phyloP scores from a whole-genome alignment of 2,888 invertebrate species.

The Synanthedon andrenaeformis region DNA sequence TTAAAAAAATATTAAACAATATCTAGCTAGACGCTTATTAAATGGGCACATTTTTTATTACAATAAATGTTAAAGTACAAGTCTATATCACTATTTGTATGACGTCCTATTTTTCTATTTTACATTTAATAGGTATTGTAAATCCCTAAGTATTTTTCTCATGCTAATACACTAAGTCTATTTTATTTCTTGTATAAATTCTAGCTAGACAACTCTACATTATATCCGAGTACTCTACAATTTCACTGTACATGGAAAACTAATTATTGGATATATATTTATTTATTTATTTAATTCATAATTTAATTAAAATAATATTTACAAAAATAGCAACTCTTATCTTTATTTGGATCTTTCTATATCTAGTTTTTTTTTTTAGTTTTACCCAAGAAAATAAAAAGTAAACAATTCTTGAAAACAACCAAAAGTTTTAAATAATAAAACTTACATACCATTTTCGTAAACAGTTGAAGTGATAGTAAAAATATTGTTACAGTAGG shows the following conservation, averaged over 20 bases:
- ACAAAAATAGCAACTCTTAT: conserved; percentile 65
- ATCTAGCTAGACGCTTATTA: neutral
- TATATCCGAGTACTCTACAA: conserved; percentile 60
- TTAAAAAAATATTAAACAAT: neutral
- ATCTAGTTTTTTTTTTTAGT: conserved; percentile 23
- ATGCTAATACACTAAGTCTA: conserved; percentile 53
- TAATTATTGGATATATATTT: conserved; percentile 54
- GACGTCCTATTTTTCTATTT: conserved; percentile 29
- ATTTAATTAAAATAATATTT: conserved; percentile 66
- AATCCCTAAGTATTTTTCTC: conserved; percentile 38
- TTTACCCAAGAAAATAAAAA: conserved; percentile 25
- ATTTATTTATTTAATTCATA: conserved; percentile 59
- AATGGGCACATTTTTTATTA: conserved; percentile 5
- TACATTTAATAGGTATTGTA: conserved; percentile 38
- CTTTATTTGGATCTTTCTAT: conserved; percentile 46
- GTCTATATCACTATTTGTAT: conserved; percentile 9
- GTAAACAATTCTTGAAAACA: neutral
- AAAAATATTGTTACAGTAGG: no score
- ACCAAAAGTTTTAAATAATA: neutral
- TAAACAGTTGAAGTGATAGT: no score
- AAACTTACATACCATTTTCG: no score
- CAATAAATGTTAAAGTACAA: conserved; percentile 13
- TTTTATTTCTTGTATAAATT: conserved; percentile 63
- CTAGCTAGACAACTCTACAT: conserved; percentile 56
- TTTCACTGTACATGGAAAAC: conserved; percentile 68